A percentile compares a stretch with the other conserved stretches of the same genome.
phyloP scores from a whole-genome alignment of 2,888 invertebrate genomes.

The Eutolmus rufibarbis region DNA sequence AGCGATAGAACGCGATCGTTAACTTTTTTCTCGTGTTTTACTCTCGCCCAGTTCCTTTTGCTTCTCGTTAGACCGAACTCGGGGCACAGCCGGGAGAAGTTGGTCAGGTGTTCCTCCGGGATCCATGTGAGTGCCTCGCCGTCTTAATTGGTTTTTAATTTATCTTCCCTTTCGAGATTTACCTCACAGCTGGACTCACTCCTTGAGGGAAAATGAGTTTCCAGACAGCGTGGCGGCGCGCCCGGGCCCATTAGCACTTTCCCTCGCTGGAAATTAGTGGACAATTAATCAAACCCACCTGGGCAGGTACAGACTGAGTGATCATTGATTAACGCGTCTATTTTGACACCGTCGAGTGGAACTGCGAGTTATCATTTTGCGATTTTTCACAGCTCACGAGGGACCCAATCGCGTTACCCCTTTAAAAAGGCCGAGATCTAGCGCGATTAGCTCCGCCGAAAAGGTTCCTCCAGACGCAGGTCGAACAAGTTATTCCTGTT shows the following conservation, averaged over 20 bases:
- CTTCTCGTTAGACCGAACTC: background rate
- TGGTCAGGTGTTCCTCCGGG: background rate
- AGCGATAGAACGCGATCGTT: background rate
- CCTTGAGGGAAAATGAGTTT: constrained; percentile 1
- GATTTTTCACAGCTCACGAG: constrained; percentile 36
- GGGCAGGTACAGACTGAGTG: background rate
- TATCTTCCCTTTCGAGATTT: constrained; percentile 23
- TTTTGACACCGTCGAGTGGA: constrained; percentile 40
- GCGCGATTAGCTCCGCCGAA: constrained; percentile 10
- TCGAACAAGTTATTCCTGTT: constrained; percentile 39
- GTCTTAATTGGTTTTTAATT: constrained; percentile 40
- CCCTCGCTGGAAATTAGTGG: constrained; percentile 1
- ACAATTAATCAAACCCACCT: constrained; percentile 16
- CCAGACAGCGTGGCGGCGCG: constrained; percentile 29
- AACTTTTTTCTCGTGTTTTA: background rate
- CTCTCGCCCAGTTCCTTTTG: background rate
- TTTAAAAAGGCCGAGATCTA: background rate
- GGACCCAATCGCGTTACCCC: background rate
- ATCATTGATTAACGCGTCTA: constrained; percentile 33
- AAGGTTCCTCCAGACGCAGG: background rate
- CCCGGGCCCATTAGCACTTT: constrained; percentile 2
- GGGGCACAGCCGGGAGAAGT: background rate
- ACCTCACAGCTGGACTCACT: constrained; percentile 26
- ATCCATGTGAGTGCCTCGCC: background rate
- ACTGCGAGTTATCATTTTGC: constrained; percentile 23